Base-by-base conservation (phyloP, 2,113 vertebrate species). In the Rattus rattus region DNA sequence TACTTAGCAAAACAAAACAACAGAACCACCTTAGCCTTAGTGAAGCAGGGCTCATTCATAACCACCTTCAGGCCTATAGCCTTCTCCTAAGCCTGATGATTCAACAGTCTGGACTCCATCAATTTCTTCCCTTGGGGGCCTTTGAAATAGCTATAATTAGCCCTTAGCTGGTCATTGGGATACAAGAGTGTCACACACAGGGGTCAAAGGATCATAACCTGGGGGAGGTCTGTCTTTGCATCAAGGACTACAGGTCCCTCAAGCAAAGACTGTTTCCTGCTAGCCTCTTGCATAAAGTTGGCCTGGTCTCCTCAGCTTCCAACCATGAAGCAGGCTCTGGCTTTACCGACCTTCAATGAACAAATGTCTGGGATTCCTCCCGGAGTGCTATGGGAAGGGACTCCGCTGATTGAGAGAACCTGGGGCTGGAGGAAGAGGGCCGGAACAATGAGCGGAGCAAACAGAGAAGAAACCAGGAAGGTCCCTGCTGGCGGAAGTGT, bases 71-170 rank as follows among this genome's bases (percentile, higher is more conserved):
- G 84, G 56, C 95, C 90, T 88, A 56, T 79, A 36, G 36, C 49
- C 69, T 39, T 93, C 30, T 69, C 91, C 61, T 16, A 65, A 19
- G 61, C 36, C 36, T 12, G 43, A 13, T 67, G 17, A 47, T 4
- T 88, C 43, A 24, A 76, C 90, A 11, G n/a, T 83, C 75, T 84
- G 61, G n/a, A 88, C 36, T 43, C 43, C 54, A 91, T 75, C 83
- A 36, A 80, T 28, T 79, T 77, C 56, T 75, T 80, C 92, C 93
- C 72, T 61, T 49, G 65, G 65, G 67, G 93, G 30, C 11, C 81
- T 96, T 90, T 92, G 93, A 94, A 96, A 96, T 47, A 73, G 69
- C 61, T 63, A 39, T 93, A 96, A 95, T 89, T 89, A 97, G 69
- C 49, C 49, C 79, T 95, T 39, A 22, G 8, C 0, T 28, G 49